Percentiles rank a stretch among this genome's conserved stretches.
Conservation (phyloP, 30 jellyfish, hydroid and myxozoan species). For the Rhopilema esculentum region DNA sequence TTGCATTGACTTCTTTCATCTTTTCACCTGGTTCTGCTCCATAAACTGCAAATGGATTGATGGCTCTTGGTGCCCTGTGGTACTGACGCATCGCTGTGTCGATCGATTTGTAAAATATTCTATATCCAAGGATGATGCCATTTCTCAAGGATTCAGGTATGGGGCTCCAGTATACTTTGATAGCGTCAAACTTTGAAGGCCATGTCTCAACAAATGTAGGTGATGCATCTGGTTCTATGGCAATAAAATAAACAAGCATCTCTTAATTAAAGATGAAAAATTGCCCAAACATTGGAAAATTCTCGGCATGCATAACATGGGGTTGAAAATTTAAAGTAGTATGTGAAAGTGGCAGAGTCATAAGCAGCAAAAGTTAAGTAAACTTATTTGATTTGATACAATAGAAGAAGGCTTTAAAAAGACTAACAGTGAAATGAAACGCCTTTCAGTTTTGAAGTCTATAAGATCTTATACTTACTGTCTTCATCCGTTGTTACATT, state of each 20-base stretch:
- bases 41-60: slow-evolving; percentile 50
- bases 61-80: slow-evolving; percentile 66
- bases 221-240: slow-evolving; percentile 59
- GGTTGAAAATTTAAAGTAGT: no score
- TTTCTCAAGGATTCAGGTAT: slow-evolving; percentile 57
- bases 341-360: no score
- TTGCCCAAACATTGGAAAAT: no score
- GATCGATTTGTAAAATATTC: slow-evolving; percentile 56
- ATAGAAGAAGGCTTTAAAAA: no score
- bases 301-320: no score
- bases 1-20: slow-evolving; percentile 51
- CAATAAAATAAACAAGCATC: background rate
- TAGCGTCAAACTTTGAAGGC: slow-evolving; percentile 53
- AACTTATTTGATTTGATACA: background rate
- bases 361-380: background rate
- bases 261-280: background rate
- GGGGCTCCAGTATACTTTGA: slow-evolving; percentile 64
- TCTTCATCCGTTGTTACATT: slow-evolving; percentile 53
- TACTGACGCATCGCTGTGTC: slow-evolving; percentile 42
- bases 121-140: slow-evolving; percentile 57
- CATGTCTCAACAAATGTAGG: slow-evolving; percentile 62
- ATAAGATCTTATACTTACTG: no score
- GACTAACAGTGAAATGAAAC: no score
- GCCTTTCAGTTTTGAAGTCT: no score
- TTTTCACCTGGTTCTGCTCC: slow-evolving; percentile 69